Base-by-base conservation (phyloP, 1,140 invertebrate genomes). In the Panagrolaimus sp. region DNA sequence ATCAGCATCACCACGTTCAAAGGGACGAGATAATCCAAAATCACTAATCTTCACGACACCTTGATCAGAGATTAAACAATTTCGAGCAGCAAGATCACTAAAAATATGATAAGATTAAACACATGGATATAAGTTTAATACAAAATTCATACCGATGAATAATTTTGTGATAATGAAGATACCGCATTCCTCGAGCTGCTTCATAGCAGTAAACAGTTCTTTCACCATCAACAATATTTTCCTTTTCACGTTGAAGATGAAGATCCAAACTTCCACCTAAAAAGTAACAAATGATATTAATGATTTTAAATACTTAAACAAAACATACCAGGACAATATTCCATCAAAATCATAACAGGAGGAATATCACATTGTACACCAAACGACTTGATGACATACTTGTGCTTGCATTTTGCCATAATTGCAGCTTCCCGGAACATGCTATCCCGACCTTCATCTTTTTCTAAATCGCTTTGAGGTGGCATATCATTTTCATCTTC, bases 1-100 rank as follows among this genome's bases (percentile, higher is more conserved):
- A n/a, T 44, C 21, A n/a, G 17, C 28, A 7, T 67, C 26, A 8
- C 71, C 89, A 67, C 90, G 89, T 78, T 92, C 90, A 44, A 97
- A 89, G 83, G 96, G 93, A 75, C 94, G 87, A 0, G 94, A 93
- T 17, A 98, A 86, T 5, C 95, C 94, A 84, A 98, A 98, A 84
- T 97, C 95, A 0, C 93, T 93, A 77, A 98, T 96, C 86, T 98
- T 98, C 21, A 86, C 73, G 15, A 48, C 12, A 17, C 73, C 73
- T 43, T 52, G 55, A 6, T 55, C 9, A 8, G 38, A 65, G 24
- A 70, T 64, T 1, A 72, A 43, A 65, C 48, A 68, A 32, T 72
- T 69, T 43, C 70, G 28, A 45, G 43, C 17, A 15, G 65, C 63
- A 76, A 98, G 87, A 86, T 98, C 95, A n/a, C n/a, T n/a, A n/a